Evolutionary conservation across 1,140 invertebrate genomes (phyloP).

Genomic region (Atta colombica): DNA sequence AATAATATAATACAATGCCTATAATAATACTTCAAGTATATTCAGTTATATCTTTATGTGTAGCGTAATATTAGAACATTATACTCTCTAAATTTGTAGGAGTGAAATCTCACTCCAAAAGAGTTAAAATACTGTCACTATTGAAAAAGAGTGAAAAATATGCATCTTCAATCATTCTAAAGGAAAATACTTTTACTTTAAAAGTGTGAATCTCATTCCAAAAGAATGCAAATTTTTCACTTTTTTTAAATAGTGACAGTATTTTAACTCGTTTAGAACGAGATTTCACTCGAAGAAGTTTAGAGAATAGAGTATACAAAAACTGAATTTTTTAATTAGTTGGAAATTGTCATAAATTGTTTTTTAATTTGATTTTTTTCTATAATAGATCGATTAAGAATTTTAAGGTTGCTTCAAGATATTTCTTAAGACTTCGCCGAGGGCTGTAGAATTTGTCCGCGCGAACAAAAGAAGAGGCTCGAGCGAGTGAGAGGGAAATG

Average conservation of each 20-base stretch:
- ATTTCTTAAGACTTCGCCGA: constrained; percentile 53
- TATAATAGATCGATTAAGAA: constrained; percentile 10
- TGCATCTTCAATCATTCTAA: too few relatives aligned
- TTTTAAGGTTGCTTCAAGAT: constrained; percentile 42
- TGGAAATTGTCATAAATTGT: neutral
- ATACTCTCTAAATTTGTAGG: too few relatives aligned
- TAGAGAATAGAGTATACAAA: neutral
- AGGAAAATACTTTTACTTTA: too few relatives aligned
- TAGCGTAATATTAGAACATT: too few relatives aligned
- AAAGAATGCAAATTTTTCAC: neutral
- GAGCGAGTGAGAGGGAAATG: constrained; percentile 64
- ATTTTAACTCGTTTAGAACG: too few relatives aligned
- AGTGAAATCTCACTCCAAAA: too few relatives aligned
- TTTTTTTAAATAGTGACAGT: too few relatives aligned
- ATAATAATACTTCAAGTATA: neutral
- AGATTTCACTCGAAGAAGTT: neutral
- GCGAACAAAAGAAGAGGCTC: constrained; percentile 69
- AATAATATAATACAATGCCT: too few relatives aligned
- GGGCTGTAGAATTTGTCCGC: constrained; percentile 21
- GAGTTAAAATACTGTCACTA: too few relatives aligned
- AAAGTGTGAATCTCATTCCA: too few relatives aligned
- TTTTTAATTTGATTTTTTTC: neutral
- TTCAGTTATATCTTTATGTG: neutral
- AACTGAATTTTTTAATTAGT: neutral
- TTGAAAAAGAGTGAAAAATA: too few relatives aligned